Evolutionary conservation across 92 coral and sea anemone species (phyloP), one percentile per base, ranked within the genome.

Genomic region (Palythoa heliodiscus): DNA sequence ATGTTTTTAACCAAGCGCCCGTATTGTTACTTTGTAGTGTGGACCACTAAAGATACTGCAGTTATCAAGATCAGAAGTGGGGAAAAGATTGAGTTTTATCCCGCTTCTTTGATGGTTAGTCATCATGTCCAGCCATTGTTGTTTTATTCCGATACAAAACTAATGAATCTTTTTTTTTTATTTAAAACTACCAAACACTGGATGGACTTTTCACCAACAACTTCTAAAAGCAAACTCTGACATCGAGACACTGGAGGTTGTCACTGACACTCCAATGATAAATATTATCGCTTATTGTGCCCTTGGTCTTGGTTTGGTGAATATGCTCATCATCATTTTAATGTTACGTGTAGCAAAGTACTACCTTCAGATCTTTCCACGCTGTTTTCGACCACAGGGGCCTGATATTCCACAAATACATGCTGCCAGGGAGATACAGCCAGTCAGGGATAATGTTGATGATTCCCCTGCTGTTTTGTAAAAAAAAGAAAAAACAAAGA

Each of bases 81-180:
- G 47, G 38, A 76, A 54, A 74, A 74, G 38, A 55, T 74, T 19
- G 38, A 7, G 16, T 74, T 74, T 52, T 74, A 74, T 74, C 61
- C 78, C 1, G 61, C 61, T 2, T 74, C 78, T 16, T 54, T 76
- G 8, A 76, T 76, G 81, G 24, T 76, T n/a, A 76, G 81, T 20
- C 81, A 76, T 54, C 19, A 76, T 22, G 81, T 76, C 20, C 39
- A 67, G 64, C 81, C 81, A 20, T 11, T 76, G 19, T 76, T 54
- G 67, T 76, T 76, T 76, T 76, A 47, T 23, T 48, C 58, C 43
- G 76, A 71, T 40, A 71, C 76, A 71, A 71, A 71, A 40, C 22
- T 37, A 71, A 71, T 71, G 76, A 71, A 71, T 40, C 23, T 71
- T 5, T 53, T n/a, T n/a, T n/a, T n/a, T n/a, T n/a, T n/a, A n/a